Conservation (phyloP, 2,888 invertebrate species). For the Cephus sareptanus region DNA sequence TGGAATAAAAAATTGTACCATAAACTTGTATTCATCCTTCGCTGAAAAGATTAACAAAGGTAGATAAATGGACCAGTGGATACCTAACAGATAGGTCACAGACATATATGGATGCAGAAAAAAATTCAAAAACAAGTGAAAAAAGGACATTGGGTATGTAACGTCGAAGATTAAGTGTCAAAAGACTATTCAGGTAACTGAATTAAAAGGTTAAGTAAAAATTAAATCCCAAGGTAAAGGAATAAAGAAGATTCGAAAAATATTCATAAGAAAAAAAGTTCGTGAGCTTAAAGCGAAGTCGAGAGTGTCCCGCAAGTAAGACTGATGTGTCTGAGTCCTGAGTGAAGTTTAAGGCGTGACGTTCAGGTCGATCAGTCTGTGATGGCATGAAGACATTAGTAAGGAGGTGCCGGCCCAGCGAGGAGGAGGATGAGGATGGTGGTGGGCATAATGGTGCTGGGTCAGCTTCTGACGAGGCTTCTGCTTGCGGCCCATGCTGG, state of each 20-base stretch:
- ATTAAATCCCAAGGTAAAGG: neutral
- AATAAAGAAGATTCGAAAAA: neutral
- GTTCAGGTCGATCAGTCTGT: conserved; percentile 36
- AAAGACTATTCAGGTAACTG: neutral
- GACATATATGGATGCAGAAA: neutral
- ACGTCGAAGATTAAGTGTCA: neutral
- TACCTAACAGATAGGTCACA: neutral
- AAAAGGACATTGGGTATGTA: neutral
- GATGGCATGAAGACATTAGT: conserved; percentile 64
- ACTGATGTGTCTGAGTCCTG: neutral
- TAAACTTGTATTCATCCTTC: neutral
- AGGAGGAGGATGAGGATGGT: conserved; percentile 65
- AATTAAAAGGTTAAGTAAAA: neutral
- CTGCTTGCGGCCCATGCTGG: conserved; percentile 60
- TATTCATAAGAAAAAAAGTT: neutral
- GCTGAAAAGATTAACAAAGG: neutral
- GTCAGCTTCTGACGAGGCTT: conserved; percentile 62
- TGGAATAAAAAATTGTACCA: neutral
- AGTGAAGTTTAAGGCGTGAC: neutral
- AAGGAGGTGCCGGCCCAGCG: conserved; percentile 58
- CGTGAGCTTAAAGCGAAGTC: neutral
- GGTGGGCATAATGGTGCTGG: conserved; percentile 63
- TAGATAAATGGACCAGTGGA: neutral
- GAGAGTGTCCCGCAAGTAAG: neutral
- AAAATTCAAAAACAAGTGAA: neutral